Evolutionary conservation across 2,113 vertebrate genomes (phyloP).

Genomic region (Reinhardtius hippoglossoides): DNA sequence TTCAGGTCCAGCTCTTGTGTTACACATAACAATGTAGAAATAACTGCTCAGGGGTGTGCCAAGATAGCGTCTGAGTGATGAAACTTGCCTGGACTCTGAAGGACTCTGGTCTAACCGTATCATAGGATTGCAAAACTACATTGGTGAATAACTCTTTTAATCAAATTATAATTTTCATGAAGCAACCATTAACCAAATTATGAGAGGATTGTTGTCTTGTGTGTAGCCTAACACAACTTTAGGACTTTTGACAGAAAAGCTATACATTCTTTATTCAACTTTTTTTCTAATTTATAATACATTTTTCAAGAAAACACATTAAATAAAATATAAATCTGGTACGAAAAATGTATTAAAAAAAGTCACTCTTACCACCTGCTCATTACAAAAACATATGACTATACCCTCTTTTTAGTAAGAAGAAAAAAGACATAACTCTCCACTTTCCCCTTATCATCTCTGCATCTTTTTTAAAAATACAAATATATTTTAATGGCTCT

Average conservation of each 20-base stretch:
- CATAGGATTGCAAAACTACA: not conserved
- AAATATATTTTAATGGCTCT: conserved; percentile 43
- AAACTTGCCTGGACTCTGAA: no score
- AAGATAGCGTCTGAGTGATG: not conserved
- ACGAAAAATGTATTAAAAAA: not conserved
- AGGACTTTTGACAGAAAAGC: not conserved
- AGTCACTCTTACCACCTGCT: not conserved
- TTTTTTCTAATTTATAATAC: not conserved
- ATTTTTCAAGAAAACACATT: not conserved
- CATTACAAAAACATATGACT: not conserved
- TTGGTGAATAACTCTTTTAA: not conserved
- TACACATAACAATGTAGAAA: not conserved
- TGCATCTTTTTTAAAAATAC: conserved; percentile 17
- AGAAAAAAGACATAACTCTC: not conserved
- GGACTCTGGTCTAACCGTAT: not conserved
- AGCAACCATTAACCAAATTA: not conserved
- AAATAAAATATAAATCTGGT: conserved; percentile 17
- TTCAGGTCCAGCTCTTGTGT: no score
- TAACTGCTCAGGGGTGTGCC: not conserved
- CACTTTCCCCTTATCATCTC: not conserved
- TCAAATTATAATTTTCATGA: not conserved
- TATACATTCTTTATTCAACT: not conserved
- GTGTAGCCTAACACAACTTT: not conserved
- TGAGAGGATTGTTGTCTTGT: not conserved
- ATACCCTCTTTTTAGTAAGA: not conserved